These are phyloP conservation scores for Eumerus sabulonum DNA, from an alignment of 2,888 invertebrate genomes.

Conservation along the genomic window DNA sequence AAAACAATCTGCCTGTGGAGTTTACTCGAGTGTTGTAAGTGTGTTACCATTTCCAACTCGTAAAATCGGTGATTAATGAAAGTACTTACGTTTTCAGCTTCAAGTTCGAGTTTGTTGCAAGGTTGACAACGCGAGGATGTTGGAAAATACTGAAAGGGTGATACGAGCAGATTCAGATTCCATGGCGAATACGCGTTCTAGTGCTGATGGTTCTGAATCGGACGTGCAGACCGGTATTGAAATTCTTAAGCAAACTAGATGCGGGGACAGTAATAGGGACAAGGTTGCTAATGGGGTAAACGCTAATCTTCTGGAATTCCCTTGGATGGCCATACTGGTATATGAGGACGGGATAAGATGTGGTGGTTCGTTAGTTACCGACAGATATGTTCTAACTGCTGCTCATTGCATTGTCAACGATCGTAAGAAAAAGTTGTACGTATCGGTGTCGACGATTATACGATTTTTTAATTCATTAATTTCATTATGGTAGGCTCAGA, in stretches of 20 bases:
- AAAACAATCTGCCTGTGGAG: constrained; percentile 4
- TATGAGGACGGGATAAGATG: constrained; percentile 78
- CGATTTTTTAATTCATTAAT: neutral
- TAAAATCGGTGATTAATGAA: too few species aligned
- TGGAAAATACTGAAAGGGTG: too few species aligned
- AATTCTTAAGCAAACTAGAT: constrained; percentile 72
- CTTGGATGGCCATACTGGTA: constrained; percentile 86
- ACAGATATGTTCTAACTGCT: constrained; percentile 71
- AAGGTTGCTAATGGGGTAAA: constrained; percentile 82
- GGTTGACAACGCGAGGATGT: too few species aligned
- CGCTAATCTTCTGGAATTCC: constrained; percentile 83
- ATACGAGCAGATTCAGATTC: too few species aligned
- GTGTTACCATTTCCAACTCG: too few species aligned
- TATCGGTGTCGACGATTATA: neutral
- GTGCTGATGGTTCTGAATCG: neutral
- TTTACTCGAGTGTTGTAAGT: too few species aligned
- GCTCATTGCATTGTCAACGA: constrained; percentile 69
- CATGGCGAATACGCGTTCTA: neutral
- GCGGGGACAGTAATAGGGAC: constrained; percentile 80
- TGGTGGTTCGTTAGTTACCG: constrained; percentile 70
- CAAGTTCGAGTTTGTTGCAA: too few species aligned
- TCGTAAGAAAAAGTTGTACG: constrained; percentile 56
- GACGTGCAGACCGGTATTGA: constrained; percentile 34
- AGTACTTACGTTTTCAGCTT: too few species aligned
- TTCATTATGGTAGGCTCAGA: constrained; percentile 72